phyloP scores from a whole-genome alignment of 2,797 vertebrate genomes.

The Labroides dimidiatus region DNA sequence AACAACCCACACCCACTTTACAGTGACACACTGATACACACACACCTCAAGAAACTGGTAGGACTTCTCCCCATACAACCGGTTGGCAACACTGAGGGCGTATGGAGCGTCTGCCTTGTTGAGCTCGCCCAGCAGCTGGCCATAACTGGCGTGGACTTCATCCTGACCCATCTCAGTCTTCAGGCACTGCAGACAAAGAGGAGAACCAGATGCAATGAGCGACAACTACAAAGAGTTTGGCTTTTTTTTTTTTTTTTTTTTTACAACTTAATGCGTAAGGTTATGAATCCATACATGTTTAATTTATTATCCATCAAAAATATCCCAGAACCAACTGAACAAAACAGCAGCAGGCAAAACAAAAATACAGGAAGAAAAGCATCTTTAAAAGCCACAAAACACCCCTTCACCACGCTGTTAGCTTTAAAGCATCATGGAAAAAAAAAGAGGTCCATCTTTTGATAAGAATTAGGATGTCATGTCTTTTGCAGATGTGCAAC shows the following conservation, averaged over 20 bases:
- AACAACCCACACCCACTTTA: constrained; percentile 4
- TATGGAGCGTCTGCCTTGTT: constrained; percentile 83
- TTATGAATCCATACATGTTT: not conserved
- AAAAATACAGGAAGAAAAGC: too few relatives aligned
- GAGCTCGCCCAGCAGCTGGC: constrained; percentile 76
- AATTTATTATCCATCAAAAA: too few relatives aligned
- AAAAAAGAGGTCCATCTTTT: too few relatives aligned
- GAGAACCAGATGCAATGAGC: not conserved
- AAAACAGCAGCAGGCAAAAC: not conserved
- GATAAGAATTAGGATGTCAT: too few relatives aligned
- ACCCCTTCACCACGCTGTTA: constrained; percentile 35
- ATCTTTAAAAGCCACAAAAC: not conserved
- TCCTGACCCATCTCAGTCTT: constrained; percentile 51
- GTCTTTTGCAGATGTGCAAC: too few relatives aligned
- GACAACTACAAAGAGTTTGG: too few relatives aligned
- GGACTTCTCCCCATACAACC: constrained; percentile 89
- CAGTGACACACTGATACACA: not conserved
- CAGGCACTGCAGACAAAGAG: constrained; percentile 75
- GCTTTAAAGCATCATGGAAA: not conserved
- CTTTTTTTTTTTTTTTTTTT: too few relatives aligned
- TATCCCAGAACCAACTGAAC: not conserved
- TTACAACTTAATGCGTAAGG: too few relatives aligned
- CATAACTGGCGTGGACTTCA: constrained; percentile 72
- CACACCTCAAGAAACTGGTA: constrained; percentile 87
- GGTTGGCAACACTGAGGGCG: constrained; percentile 87